These are phyloP conservation scores for Sinocyclocheilus anshuiensis DNA, from an alignment of 2,113 vertebrate genomes.

Conservation along the genomic window DNA sequence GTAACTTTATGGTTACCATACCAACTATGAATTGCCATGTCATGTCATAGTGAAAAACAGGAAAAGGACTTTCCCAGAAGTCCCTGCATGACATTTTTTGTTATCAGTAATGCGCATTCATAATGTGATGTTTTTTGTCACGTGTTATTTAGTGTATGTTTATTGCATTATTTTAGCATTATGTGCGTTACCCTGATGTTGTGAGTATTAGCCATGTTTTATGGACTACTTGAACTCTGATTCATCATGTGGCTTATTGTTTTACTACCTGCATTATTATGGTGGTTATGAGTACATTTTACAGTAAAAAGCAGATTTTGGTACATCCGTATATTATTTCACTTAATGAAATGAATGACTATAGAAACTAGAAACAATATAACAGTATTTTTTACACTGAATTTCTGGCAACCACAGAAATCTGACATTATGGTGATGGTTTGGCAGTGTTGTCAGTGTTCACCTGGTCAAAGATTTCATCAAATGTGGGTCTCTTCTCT, in stretches of 20 bases:
- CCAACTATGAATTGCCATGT: background rate
- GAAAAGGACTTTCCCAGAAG: background rate
- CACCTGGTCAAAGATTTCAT: conserved; percentile 79
- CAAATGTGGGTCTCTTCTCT: conserved; percentile 75
- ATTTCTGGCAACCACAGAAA: background rate
- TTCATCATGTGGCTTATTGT: background rate
- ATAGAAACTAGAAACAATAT: background rate
- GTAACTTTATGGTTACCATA: background rate
- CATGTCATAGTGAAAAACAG: background rate
- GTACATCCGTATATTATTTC: background rate
- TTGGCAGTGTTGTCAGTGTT: background rate
- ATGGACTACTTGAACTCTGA: background rate
- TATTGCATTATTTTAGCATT: background rate
- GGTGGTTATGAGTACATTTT: background rate
- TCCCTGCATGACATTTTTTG: background rate
- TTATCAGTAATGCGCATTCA: background rate
- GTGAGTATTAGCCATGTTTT: background rate
- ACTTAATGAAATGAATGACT: background rate
- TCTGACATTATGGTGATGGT: background rate
- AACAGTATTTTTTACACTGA: background rate
- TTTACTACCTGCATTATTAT: background rate
- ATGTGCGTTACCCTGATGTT: background rate
- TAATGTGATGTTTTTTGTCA: background rate
- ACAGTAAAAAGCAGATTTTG: background rate
- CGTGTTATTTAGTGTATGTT: background rate